Base-by-base conservation (phyloP, 2,113 vertebrate genomes). In the Leptobrachium ailaonicum region DNA sequence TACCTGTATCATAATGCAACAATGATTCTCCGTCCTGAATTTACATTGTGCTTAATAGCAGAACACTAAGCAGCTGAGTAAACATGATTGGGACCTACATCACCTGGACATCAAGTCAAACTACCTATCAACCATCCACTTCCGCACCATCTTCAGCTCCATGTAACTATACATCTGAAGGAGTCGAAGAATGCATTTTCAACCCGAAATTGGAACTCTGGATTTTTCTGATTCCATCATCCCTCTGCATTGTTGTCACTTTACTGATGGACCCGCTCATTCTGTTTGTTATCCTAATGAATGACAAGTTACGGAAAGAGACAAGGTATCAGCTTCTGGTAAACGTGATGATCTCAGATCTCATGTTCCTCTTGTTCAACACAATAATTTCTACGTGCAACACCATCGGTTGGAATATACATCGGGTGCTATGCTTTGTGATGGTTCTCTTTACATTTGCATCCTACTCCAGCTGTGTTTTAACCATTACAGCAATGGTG, bases 401-500 rank as follows among this genome's bases (percentile, higher is more conserved):
- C 43, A 13, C 83, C 0, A 58, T 76, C 0, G 66, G 73, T 40
- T 83, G 62, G 13, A 43, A 73, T 2, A 42, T 92, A 0, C 84
- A 85, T 7, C 79, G 77, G 80, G 14, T 86, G 2, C 2, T 86
- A 10, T 94, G 94, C 58, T 88, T 91, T 73, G 41, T 92, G 11
- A 9, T 92, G 62, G 88, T 88, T 1, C 82, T 88, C 0, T 58
- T 87, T 20, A 83, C 87, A 1, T 81, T 93, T 58, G 84, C 87
- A 0, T 2, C 89, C 58, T 92, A 91, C 84, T 87, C 84, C 71
- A 90, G 87, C 41, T 90, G 91, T 76, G 81, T 93, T 76, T 82
- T 94, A 76, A 92, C 93, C 1, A 80, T 95, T 86, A 94, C 92
- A 0, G 71, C 90, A 54, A 93, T 91, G 85, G 91, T 94, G 73